phyloP scores from a whole-genome alignment of 2,797 vertebrate species.

The Spea hammondii region DNA sequence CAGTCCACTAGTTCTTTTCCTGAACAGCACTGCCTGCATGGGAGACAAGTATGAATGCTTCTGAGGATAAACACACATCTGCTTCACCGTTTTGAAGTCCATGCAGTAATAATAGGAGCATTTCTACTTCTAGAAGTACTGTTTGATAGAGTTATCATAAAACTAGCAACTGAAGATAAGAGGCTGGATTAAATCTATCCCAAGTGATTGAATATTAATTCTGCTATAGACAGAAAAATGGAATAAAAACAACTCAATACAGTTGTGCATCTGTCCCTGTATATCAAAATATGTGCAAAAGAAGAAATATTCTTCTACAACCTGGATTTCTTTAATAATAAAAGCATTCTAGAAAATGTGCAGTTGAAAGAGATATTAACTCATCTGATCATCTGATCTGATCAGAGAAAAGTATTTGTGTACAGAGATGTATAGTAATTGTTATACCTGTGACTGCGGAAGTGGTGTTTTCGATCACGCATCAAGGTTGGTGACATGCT shows the following conservation, averaged over 20 bases:
- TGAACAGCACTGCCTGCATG: constrained; percentile 82
- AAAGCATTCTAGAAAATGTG: no score
- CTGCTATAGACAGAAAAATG: neutral
- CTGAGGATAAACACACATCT: constrained; percentile 7
- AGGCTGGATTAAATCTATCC: no score
- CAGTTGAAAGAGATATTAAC: no score
- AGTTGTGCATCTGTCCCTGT: no score
- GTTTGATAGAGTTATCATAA: neutral
- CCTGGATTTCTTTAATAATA: no score
- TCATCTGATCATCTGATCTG: no score
- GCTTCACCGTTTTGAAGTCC: neutral
- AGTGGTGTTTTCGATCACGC: constrained; percentile 88
- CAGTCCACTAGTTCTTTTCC: constrained; percentile 89
- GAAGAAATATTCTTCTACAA: no score
- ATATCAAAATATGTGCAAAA: no score
- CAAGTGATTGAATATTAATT: no score
- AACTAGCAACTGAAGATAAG: neutral
- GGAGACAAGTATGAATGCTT: neutral
- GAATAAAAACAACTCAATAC: neutral
- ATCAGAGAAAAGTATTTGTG: no score
- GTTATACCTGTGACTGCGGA: constrained; percentile 83
- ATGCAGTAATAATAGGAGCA: neutral
- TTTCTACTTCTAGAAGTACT: neutral
- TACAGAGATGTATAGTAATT: neutral
- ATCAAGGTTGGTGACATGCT: constrained; percentile 76